Evolutionary conservation across 2,113 vertebrate species (phyloP), one percentile per base, ranked within the genome.

Genomic region (Bambusicola thoracicus): DNA sequence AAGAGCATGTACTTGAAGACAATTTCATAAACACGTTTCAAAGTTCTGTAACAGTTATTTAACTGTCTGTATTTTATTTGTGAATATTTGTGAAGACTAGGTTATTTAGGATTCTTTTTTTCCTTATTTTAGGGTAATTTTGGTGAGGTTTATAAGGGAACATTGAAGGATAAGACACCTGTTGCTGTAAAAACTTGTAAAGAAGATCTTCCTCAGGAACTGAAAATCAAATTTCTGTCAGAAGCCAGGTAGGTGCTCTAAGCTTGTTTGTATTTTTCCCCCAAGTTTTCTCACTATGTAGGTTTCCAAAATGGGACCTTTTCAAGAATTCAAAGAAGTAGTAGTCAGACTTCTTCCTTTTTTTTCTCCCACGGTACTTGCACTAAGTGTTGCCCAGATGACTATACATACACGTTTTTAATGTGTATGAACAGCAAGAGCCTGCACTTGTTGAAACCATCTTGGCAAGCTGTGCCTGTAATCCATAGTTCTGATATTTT

Each of bases 161-260:
- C 98, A 5, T 97, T 99, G 91, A 99, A 98, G 53, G 99, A 99
- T 97, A 99, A 99, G 97, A 99, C 97, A 36, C 95, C 98, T 2
- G 98, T 99, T 46, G 99, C 99, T 48, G 98, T 99, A 80, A 99
- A 99, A 97, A 99, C 99, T 1, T 99, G 99, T 95, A 99, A 99
- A 97, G 99, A 99, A 97, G 99, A 99, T 97, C 98, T 99, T 95
- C 99, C 99, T 90, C 99, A 99, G 94, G 43, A 95, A 18, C 8
- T 96, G 73, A 96, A 96, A 94, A 72, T 72, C 38, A 72, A 72
- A 58, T 74, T 74, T 74, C 53, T 74, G 22, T 56, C 68, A 53
- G 68, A 56, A 58, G 51, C 72, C 53, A 74, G 53, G 38, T 74
- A 43, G 16, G 96, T 97, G 89, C 22, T 94, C 22, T 94, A 74